Percentiles rank a stretch among this genome's conserved stretches.
Evolutionary conservation across 2,113 vertebrate genomes (phyloP).

Genomic region (Gadus chalcogrammus): DNA sequence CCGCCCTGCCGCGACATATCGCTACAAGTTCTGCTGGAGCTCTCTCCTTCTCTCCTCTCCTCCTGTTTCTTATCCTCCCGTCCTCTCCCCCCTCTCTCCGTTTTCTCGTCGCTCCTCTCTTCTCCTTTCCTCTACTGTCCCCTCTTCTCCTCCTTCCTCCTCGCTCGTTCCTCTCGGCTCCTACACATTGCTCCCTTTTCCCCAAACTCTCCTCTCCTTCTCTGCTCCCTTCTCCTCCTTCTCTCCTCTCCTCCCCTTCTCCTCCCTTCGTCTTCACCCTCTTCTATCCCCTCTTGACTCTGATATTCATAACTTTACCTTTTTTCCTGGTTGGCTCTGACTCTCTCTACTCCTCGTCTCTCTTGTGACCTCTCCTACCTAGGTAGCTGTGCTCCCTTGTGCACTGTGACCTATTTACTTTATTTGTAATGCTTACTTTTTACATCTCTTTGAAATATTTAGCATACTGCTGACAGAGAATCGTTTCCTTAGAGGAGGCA

Average conservation of each 20-base stretch:
- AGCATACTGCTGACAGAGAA: not conserved
- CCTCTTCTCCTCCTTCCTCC: not conserved
- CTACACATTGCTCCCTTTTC: too few relatives aligned
- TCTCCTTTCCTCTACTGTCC: conserved; percentile 13
- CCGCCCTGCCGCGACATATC: conserved; percentile 57
- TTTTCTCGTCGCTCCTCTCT: not conserved
- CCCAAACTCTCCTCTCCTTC: too few relatives aligned
- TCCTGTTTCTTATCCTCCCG: not conserved
- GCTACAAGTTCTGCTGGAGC: conserved; percentile 34
- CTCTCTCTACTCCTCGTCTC: too few relatives aligned
- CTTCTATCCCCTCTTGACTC: not conserved
- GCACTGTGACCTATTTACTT: conserved; percentile 2
- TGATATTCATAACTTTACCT: not conserved
- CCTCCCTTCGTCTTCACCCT: not conserved
- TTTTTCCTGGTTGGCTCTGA: too few relatives aligned
- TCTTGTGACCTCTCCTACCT: not conserved
- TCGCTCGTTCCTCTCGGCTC: too few relatives aligned
- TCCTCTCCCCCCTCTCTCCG: not conserved
- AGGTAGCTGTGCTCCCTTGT: not conserved
- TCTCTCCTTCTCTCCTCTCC: not conserved
- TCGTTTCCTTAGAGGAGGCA: not conserved
- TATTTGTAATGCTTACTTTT: not conserved
- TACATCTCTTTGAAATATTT: not conserved
- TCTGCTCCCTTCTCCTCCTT: too few relatives aligned
- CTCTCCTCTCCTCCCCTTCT: conserved; percentile 3